Conservation (phyloP, 2,113 vertebrate genomes). For the Mobula birostris region DNA sequence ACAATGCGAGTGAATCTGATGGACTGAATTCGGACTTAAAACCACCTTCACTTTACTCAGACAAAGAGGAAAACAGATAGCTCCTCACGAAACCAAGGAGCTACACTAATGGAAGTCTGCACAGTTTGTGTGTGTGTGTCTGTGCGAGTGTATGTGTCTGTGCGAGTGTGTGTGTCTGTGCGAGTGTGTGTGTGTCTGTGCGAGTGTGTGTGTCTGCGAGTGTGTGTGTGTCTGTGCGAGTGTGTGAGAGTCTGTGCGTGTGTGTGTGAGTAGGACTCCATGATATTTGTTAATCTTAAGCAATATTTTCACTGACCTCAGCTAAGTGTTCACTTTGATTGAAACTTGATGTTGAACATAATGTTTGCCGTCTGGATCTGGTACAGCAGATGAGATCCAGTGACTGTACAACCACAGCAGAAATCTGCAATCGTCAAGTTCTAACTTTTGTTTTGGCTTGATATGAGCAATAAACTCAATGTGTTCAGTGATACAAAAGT, state of each 20-base stretch:
- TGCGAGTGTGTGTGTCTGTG: background rate
- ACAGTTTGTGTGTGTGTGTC: background rate
- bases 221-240: background rate
- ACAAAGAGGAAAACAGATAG: background rate
- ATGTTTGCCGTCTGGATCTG: background rate
- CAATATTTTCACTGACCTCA: background rate
- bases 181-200: background rate
- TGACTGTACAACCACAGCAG: background rate
- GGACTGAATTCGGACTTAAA: background rate
- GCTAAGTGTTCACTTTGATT: background rate
- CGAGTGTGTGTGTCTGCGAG: background rate
- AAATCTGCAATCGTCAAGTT: background rate
- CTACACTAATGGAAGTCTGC: background rate
- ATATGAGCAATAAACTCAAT: background rate
- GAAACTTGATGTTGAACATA: background rate
- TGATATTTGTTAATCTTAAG: background rate
- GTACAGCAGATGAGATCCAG: background rate
- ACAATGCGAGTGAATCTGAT: background rate
- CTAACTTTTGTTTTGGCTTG: background rate
- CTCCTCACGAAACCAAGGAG: background rate
- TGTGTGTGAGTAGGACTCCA: background rate
- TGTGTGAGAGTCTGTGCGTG: background rate
- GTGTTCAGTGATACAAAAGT: background rate
- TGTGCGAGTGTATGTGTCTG: background rate
- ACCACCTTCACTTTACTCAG: background rate